These are phyloP conservation scores for Arion vulgaris DNA, from an alignment of 1,140 invertebrate genomes.

Conservation along the genomic window DNA sequence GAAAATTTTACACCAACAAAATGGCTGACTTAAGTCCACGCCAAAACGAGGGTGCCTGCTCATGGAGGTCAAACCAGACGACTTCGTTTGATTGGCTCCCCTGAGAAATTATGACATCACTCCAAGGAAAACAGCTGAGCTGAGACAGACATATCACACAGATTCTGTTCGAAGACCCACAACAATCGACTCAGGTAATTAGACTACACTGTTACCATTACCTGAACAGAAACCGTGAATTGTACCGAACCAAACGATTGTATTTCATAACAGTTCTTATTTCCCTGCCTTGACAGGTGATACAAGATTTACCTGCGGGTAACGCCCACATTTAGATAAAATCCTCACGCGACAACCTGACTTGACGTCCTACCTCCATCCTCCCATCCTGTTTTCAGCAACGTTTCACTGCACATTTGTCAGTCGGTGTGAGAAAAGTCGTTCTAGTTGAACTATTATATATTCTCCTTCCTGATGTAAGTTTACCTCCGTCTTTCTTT, in stretches of 20 bases:
- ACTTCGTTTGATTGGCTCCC: constrained; percentile 58
- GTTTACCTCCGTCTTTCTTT: no score
- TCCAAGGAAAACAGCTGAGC: constrained; percentile 48
- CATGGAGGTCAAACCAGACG: constrained; percentile 57
- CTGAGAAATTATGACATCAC: constrained; percentile 65
- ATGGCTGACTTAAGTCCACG: constrained; percentile 68
- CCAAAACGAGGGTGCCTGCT: constrained; percentile 63
- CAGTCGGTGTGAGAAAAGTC: no score
- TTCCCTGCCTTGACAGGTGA: not conserved
- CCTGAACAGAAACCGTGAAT: no score
- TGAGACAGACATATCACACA: not conserved
- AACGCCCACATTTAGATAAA: not conserved
- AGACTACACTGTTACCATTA: no score
- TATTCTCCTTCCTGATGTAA: no score
- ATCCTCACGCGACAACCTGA: not conserved
- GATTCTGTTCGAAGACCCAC: not conserved
- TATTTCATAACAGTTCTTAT: no score
- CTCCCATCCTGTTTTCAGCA: no score
- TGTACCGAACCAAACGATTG: no score
- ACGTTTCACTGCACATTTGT: no score
- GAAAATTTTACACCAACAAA: constrained; percentile 58
- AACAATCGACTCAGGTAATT: no score
- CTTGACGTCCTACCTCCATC: no score
- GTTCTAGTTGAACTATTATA: no score
- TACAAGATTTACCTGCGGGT: not conserved